These are phyloP conservation scores for Numida meleagris DNA, from an alignment of 2,113 vertebrate genomes.

Conservation along the genomic window DNA sequence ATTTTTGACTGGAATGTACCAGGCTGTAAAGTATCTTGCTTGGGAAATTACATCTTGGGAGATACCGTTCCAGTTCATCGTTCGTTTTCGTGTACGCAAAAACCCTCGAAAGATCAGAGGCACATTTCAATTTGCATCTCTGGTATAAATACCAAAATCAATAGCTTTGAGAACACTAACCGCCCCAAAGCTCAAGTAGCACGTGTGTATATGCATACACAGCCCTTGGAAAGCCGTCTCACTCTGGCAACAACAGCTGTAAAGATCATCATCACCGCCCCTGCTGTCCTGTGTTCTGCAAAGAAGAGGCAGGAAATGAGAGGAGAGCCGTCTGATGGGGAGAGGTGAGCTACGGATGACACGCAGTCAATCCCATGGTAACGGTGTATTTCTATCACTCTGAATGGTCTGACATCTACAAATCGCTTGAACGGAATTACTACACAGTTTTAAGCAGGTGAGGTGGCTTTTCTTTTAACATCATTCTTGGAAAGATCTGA, in stretches of 20 bases:
- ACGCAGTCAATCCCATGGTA: neutral
- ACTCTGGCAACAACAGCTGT: neutral
- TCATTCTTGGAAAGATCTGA: neutral
- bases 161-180: neutral
- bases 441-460: neutral
- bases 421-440: neutral
- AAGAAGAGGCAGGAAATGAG: neutral
- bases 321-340: neutral
- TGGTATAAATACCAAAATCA: neutral
- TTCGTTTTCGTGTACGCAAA: neutral
- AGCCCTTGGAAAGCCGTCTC: neutral
- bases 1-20: neutral
- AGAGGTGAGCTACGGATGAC: neutral
- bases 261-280: neutral
- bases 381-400: neutral
- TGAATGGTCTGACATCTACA: neutral
- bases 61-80: neutral
- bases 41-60: neutral
- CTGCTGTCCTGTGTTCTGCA: neutral
- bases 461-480: neutral
- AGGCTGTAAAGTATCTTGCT: neutral
- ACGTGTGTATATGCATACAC: neutral
- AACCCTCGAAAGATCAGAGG: neutral
- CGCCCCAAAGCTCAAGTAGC: neutral
- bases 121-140: neutral